A percentile compares a stretch with the other conserved stretches of the same genome.
phyloP scores from a whole-genome alignment of 1,140 invertebrate genomes.

The Prorops nasuta region DNA sequence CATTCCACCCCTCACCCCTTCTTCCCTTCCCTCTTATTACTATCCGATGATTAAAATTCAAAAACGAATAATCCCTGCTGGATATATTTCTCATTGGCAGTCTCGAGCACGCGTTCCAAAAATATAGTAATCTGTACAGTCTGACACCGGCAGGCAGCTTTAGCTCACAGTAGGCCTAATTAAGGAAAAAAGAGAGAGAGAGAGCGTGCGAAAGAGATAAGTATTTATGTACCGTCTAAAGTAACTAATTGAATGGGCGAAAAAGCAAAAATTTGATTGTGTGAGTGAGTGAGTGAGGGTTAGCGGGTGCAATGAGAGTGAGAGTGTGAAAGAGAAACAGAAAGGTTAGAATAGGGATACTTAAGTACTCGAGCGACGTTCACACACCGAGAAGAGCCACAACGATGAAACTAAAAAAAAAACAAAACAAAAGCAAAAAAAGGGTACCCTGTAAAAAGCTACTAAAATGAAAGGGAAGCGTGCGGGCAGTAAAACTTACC shows the following conservation, averaged over 20 bases:
- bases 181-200: constrained; percentile 25
- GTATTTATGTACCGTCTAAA: constrained; percentile 48
- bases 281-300: constrained; percentile 23
- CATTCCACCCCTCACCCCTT: too few species aligned
- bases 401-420: constrained; percentile 34
- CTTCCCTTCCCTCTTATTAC: too few species aligned
- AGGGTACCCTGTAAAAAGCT: too few species aligned
- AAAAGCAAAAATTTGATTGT: constrained; percentile 5
- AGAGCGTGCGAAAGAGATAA: constrained; percentile 29
- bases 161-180: constrained; percentile 55
- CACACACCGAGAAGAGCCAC: constrained; percentile 29
- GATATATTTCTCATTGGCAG: too few species aligned
- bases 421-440: constrained; percentile 20
- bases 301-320: constrained; percentile 10
- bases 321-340: constrained; percentile 7
- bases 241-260: constrained; percentile 40
- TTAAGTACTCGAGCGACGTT: constrained; percentile 30
- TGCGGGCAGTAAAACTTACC: constrained; percentile 6
- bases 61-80: too few species aligned
- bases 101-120: constrained; percentile 3
- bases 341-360: constrained; percentile 24
- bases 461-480: constrained; percentile 1
- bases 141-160: constrained; percentile 29
- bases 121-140: background rate
- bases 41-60: too few species aligned